These are phyloP conservation scores for Lampropteryx suffumata DNA, from an alignment of 2,888 invertebrate species.

Conservation along the genomic window DNA sequence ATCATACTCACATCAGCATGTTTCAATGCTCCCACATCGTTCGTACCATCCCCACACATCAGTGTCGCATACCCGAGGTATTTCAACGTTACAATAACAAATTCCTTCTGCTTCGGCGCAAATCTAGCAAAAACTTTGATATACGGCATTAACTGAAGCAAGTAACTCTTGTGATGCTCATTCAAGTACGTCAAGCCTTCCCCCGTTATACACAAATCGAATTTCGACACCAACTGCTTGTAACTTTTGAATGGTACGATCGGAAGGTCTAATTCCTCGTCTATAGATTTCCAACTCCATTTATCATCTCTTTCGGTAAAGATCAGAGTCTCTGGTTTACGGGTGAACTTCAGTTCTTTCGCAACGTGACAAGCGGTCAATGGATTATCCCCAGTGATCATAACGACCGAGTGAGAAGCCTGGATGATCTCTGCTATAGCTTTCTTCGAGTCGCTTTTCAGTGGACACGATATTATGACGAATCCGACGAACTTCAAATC, in stretches of 20 bases:
- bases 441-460: conserved; percentile 96
- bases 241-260: conserved; percentile 72
- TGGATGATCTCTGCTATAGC: conserved; percentile 97
- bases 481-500: conserved; percentile 97
- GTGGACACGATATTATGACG: conserved; percentile 98
- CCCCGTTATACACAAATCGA: conserved; percentile 98
- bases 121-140: conserved; percentile 97
- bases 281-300: conserved; percentile 92
- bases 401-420: conserved; percentile 97
- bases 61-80: conserved; percentile 93
- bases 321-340: conserved; percentile 86
- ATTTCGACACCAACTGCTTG: conserved; percentile 86
- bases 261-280: conserved; percentile 81
- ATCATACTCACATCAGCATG: conserved; percentile 94
- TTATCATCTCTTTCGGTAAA: conserved; percentile 76
- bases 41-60: conserved; percentile 99
- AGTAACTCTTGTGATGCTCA: conserved; percentile 83
- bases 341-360: conserved; percentile 94
- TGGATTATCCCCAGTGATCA: conserved; percentile 99
- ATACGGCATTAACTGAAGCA: conserved; percentile 90
- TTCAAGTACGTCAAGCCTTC: conserved; percentile 90
- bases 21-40: conserved; percentile 99
- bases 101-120: conserved; percentile 99
- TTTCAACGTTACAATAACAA: conserved; percentile 94
- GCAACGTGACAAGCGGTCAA: conserved; percentile 99